Base-by-base conservation (phyloP, 1,140 invertebrate species). In the Zaprionus vittiger region DNA sequence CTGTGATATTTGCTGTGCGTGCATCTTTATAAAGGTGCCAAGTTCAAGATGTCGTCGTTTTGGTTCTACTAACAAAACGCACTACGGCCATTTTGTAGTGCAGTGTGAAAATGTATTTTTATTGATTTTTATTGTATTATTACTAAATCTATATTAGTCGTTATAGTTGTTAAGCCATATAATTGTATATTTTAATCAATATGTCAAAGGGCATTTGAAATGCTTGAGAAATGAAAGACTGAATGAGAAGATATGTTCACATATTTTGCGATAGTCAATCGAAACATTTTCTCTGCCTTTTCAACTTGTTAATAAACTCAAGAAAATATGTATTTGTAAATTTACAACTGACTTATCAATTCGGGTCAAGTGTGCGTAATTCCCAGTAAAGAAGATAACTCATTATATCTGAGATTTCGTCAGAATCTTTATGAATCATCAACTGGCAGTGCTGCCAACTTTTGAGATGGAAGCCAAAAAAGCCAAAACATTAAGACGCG, bases 1-100 rank as follows among this genome's bases (percentile, higher is more conserved):
- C 85, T 89, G 84, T 90, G 85, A 89, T 89, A 90, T 81, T 79
- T 81, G 66, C 83, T 83, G 83, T 77, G 64, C 64, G 26, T 41
- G 67, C 66, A 64, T 38, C 24, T 49, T 14, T 70, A 3, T 17
- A 3, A 17, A 34, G 24, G 17, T 59, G 47, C 69, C 44, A 55
- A 72, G 52, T 44, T 20, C 56, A 37, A 67, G 72, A 62, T 73
- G 69, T 26, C 62, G 47, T 61, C 69, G 68, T 65, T 59, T 69
- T 49, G 66, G 20, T 20, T 11, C 6, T 6, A 59, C 54, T 41
- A 14, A 28, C 54, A 28, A 60, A 73, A 41, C 37, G 72, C n/a
- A 12, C 24, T 55, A 28, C 17, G 41, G 14, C 37, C 28, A 62
- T 66, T 76, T 76, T 60, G 68, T 57, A 37, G 71, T 74, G 62